These are phyloP conservation scores for Pedionomus torquatus DNA, from an alignment of 2,113 vertebrate species.

Conservation along the genomic window DNA sequence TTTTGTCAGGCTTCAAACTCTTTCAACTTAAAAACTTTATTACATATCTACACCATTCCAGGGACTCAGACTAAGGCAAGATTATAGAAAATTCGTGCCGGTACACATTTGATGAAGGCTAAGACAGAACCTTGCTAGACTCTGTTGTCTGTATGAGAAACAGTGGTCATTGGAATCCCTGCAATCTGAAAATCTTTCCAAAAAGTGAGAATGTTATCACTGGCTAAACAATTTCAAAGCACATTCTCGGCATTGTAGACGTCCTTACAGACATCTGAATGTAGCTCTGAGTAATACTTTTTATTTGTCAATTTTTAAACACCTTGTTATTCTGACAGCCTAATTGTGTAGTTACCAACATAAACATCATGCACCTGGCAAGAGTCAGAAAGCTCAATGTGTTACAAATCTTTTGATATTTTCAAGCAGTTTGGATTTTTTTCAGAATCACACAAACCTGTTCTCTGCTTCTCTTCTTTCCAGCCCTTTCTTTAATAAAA, in stretches of 20 bases:
- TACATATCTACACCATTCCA: background rate
- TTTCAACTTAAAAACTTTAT: background rate
- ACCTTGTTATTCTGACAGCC: background rate
- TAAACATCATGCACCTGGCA: background rate
- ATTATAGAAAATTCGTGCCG: background rate
- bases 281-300: background rate
- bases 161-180: background rate
- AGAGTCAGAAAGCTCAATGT: background rate
- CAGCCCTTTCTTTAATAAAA: background rate
- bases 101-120: background rate
- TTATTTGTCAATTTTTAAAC: background rate
- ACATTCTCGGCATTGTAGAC: background rate
- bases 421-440: background rate
- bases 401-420: background rate
- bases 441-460: background rate
- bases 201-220: background rate
- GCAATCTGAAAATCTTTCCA: background rate
- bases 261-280: background rate
- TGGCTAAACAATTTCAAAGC: background rate
- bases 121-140: background rate
- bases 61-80: background rate
- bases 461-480: background rate
- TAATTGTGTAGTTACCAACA: background rate
- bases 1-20: background rate
- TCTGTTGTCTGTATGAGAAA: background rate